phyloP scores from a whole-genome alignment of 92 coral and sea anemone species.

The Meandrina meandrites region DNA sequence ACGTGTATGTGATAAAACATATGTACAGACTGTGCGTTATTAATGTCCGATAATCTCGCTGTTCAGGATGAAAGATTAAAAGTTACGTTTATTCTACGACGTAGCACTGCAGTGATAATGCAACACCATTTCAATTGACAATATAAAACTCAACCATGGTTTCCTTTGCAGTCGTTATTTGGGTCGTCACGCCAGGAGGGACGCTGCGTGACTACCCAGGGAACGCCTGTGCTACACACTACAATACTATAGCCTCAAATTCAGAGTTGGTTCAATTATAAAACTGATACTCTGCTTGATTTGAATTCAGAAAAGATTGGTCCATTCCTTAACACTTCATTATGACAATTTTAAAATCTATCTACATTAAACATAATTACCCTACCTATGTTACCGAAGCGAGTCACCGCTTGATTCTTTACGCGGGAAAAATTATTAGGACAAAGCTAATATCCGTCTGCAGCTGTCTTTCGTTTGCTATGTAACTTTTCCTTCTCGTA shows the following conservation, averaged over 20 bases:
- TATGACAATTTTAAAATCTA: not conserved
- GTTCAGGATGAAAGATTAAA: not conserved
- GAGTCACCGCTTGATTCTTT: not conserved
- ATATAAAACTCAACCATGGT: no score
- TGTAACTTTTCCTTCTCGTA: not conserved
- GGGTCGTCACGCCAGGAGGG: not conserved
- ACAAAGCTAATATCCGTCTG: not conserved
- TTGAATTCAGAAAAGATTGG: not conserved
- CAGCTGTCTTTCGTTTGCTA: not conserved
- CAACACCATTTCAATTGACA: no score
- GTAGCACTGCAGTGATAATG: no score
- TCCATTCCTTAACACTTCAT: not conserved
- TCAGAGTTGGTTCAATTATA: not conserved
- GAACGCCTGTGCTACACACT: no score
- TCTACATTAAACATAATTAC: not conserved
- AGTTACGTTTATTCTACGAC: no score
- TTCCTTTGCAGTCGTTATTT: not conserved
- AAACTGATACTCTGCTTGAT: no score
- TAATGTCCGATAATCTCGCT: not conserved
- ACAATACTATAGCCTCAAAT: not conserved
- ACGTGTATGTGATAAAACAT: not conserved
- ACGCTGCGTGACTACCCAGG: no score
- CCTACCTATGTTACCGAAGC: not conserved
- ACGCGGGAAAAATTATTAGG: not conserved
- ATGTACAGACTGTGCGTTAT: not conserved